Evolutionary conservation across 2,888 invertebrate species (phyloP).

Genomic region (Leucania comma): DNA sequence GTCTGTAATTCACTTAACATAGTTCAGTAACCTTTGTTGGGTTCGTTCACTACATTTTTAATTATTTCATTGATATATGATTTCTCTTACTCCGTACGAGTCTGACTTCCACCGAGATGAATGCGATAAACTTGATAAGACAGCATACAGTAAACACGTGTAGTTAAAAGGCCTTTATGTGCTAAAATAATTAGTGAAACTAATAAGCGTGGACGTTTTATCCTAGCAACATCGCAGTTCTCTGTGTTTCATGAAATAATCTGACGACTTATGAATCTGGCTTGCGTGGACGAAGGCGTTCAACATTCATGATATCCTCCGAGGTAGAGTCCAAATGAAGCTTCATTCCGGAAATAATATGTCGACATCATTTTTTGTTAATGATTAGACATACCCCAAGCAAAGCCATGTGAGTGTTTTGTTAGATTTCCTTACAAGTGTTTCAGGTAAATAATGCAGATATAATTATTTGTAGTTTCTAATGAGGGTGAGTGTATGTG

Average conservation of each 20-base stretch:
- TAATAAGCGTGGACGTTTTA: slow-evolving; percentile 44
- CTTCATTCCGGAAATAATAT: background rate
- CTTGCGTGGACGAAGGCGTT: background rate
- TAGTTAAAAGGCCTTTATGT: slow-evolving; percentile 26
- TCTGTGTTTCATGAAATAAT: slow-evolving; percentile 3
- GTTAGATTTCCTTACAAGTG: background rate
- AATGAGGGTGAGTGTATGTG: background rate
- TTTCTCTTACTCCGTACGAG: background rate
- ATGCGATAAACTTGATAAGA: slow-evolving; percentile 24
- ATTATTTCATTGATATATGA: background rate
- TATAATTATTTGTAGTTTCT: background rate
- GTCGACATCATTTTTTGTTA: background rate
- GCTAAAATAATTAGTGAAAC: slow-evolving; percentile 42
- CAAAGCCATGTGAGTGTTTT: slow-evolving; percentile 9
- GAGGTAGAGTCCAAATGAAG: background rate
- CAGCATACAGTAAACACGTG: background rate
- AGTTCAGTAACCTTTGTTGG: background rate
- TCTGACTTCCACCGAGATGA: background rate
- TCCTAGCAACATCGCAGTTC: slow-evolving; percentile 2
- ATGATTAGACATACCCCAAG: background rate
- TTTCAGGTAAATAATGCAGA: background rate
- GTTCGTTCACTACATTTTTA: background rate
- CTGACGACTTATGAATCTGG: slow-evolving; percentile 8
- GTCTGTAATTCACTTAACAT: background rate
- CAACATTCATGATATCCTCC: no score